Evolutionary conservation across 2,888 invertebrate species (phyloP).

Genomic region (Petrophora chlorosata): DNA sequence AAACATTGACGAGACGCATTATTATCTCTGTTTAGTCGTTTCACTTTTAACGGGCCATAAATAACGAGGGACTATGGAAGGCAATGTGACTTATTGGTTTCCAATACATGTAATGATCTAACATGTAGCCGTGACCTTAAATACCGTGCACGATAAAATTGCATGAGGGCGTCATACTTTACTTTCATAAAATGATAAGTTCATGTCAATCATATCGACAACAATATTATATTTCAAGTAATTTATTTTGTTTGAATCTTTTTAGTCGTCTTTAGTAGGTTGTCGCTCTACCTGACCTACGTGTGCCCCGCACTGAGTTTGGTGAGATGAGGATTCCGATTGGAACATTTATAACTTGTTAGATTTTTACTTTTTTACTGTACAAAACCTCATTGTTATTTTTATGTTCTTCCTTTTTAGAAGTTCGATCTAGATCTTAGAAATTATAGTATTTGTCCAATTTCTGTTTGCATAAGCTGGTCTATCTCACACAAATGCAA

Average conservation of each 20-base stretch:
- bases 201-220: neutral
- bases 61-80: too few relatives aligned
- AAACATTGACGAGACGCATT: conserved; percentile 57
- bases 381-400: too few relatives aligned
- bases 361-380: too few relatives aligned
- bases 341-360: too few relatives aligned
- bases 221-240: too few relatives aligned
- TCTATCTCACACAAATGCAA: conserved; percentile 11
- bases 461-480: neutral
- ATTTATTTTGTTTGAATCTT: too few relatives aligned
- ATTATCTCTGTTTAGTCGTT: conserved; percentile 43
- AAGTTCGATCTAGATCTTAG: too few relatives aligned
- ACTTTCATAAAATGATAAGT: conserved; percentile 5
- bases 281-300: too few relatives aligned
- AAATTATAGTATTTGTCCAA: neutral
- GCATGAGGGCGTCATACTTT: conserved; percentile 2
- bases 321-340: too few relatives aligned
- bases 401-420: too few relatives aligned
- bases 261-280: too few relatives aligned
- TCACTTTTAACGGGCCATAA: conserved; percentile 33
- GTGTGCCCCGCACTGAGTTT: too few relatives aligned
- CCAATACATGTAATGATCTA: neutral
- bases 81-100: neutral
- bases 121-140: conserved; percentile 1
- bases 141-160: conserved; percentile 4